Percentiles rank a stretch among this genome's conserved stretches.
Evolutionary conservation across 2,888 invertebrate species (phyloP).

Genomic region (Dynastes hyllus): DNA sequence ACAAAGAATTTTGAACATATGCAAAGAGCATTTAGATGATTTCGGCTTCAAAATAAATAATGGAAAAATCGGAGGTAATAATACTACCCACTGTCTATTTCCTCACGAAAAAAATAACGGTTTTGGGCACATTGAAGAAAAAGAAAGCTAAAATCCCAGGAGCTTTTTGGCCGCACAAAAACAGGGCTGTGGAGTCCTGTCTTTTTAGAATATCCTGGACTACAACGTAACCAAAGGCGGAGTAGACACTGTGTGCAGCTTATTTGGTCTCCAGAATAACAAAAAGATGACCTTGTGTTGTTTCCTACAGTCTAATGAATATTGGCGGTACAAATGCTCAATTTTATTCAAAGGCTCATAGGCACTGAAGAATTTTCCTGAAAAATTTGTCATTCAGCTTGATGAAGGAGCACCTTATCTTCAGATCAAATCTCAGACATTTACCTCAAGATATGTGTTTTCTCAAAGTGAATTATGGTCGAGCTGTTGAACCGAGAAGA

Average conservation of each 20-base stretch:
- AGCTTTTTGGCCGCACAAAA: too few species aligned
- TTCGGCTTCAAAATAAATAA: too few species aligned
- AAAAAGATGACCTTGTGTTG: neutral
- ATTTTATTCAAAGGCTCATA: constrained; percentile 31
- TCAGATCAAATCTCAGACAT: neutral
- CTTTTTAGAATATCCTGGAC: too few species aligned
- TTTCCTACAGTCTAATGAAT: too few species aligned
- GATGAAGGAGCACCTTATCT: neutral
- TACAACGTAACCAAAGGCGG: neutral
- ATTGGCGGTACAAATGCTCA: too few species aligned
- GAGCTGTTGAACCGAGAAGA: too few species aligned
- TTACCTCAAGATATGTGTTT: neutral
- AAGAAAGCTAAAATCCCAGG: neutral
- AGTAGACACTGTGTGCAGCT: constrained; percentile 24
- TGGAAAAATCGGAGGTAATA: too few species aligned
- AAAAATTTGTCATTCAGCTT: too few species aligned
- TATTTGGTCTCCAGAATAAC: constrained; percentile 29
- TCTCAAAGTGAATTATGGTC: too few species aligned
- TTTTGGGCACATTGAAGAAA: neutral
- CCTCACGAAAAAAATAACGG: constrained; percentile 23
- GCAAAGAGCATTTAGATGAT: too few species aligned
- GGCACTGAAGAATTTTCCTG: constrained; percentile 43
- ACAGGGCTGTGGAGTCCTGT: too few species aligned
- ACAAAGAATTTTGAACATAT: too few species aligned
- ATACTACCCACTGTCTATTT: neutral